phyloP scores from a whole-genome alignment of 1,140 invertebrate species.

The Rhyacophila brunnea region DNA sequence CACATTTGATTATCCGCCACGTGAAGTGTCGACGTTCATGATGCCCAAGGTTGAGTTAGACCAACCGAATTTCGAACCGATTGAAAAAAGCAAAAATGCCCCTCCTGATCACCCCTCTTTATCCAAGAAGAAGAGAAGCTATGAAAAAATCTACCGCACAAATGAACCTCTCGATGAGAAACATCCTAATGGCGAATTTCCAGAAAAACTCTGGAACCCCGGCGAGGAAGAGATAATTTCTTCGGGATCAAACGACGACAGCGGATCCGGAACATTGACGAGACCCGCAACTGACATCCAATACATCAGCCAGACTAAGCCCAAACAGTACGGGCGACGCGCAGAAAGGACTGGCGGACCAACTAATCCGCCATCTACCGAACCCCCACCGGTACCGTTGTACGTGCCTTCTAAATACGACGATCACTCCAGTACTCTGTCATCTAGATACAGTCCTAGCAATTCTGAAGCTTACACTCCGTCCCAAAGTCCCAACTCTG shows the following conservation, averaged over 20 bases:
- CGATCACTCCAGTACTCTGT: constrained; percentile 47
- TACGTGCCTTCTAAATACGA: constrained; percentile 45
- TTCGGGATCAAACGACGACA: constrained; percentile 56
- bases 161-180: constrained; percentile 73
- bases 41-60: neutral
- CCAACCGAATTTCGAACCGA: neutral
- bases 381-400: constrained; percentile 43
- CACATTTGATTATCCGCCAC: too few relatives aligned
- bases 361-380: too few relatives aligned
- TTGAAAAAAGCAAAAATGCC: constrained; percentile 39
- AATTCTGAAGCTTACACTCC: constrained; percentile 53
- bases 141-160: constrained; percentile 78
- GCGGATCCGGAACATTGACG: constrained; percentile 55
- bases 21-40: neutral
- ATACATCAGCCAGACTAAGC: constrained; percentile 49
- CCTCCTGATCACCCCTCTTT: constrained; percentile 24
- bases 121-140: constrained; percentile 64
- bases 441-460: constrained; percentile 48
- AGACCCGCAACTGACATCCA: constrained; percentile 60
- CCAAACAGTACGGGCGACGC: constrained; percentile 54
- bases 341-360: constrained; percentile 48
- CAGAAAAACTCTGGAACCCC: constrained; percentile 76
- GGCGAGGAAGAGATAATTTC: constrained; percentile 63
- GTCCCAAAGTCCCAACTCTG: constrained; percentile 46
- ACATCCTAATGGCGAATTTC: constrained; percentile 73